Conservation (phyloP, 2,888 invertebrate genomes). For the Trisateles emortualis region DNA sequence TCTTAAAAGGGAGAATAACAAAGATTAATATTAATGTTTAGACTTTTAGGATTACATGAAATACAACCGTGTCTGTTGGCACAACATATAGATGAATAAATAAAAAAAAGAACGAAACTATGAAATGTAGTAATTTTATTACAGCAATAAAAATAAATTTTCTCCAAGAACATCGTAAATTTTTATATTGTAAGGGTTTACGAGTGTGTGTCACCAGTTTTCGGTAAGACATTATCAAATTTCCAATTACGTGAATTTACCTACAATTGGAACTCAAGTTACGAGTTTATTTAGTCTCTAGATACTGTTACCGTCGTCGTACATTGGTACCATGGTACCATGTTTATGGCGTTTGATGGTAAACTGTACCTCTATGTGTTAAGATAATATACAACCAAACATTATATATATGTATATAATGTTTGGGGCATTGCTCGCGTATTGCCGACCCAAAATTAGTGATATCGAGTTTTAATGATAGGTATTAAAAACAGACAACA, state of each 20-base stretch:
- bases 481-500: too few relatives aligned
- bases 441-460: too few relatives aligned
- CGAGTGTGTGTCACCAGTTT: slow-evolving; percentile 55
- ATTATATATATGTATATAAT: too few relatives aligned
- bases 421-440: too few relatives aligned
- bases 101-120: slow-evolving; percentile 43
- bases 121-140: slow-evolving; percentile 60
- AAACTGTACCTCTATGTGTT: too few relatives aligned
- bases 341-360: too few relatives aligned
- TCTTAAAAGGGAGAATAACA: too few relatives aligned
- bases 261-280: neutral
- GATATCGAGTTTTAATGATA: too few relatives aligned
- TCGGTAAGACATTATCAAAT: slow-evolving; percentile 40
- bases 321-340: too few relatives aligned
- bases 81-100: slow-evolving; percentile 38
- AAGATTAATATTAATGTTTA: too few relatives aligned
- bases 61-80: slow-evolving; percentile 14
- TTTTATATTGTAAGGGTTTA: slow-evolving; percentile 58
- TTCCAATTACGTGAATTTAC: slow-evolving; percentile 33
- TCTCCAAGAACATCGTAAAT: slow-evolving; percentile 47
- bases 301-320: too few relatives aligned
- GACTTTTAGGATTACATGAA: neutral
- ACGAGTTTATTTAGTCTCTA: neutral
- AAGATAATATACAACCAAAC: too few relatives aligned
- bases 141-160: slow-evolving; percentile 63